Evolutionary conservation across 1,140 invertebrate genomes (phyloP), one percentile per base, ranked within the genome.

Genomic region (Drosophila malerkotliana): DNA sequence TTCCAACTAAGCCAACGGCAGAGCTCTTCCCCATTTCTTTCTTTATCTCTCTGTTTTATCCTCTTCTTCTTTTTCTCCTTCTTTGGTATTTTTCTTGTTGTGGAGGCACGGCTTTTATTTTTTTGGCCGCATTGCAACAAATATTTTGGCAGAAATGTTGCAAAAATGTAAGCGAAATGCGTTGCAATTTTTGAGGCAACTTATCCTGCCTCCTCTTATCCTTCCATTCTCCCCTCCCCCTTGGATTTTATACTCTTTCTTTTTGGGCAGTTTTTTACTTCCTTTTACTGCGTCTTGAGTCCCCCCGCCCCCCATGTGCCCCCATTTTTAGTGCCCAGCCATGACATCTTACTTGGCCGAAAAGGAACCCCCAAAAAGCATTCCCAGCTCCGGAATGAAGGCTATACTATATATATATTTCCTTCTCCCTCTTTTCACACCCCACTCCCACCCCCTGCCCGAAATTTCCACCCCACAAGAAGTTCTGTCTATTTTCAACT

Each of bases 401-500:
- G 44, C 41, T 41, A n/a, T 14, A 18, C 41, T 44, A 45, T 47
- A 47, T 58, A 45, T 48, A 12, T 6, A 51, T 34, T 62, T 48
- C 7, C 24, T 15, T 8, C 7, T 39, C 26, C n/a, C 18, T 32
- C 9, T 34, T 48, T 47, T 26, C 18, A 44, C 41, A 14, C 41
- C 41, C 41, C 4, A 2, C 39, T 4, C 10, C 9, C 48, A n/a
- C 6, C 24, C 48, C 2, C 14, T 5, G 8, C 55, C 39, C 6
- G 0, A 7, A 24, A 12, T 15, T 18, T 52, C 59, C n/a, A 15
- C 28, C 49, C 62, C 51, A 10, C 49, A 47, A 54, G 64, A 69
- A 69, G 66, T 69, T 85, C 73, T 77, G 82, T 85, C 82, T 85
- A 85, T 87, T 87, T 74, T 87, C 79, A 82, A 88, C 82, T 87